Evolutionary conservation across 2,797 vertebrate genomes (phyloP), one percentile per base, ranked within the genome.

Genomic region (Echiichthys vipera): DNA sequence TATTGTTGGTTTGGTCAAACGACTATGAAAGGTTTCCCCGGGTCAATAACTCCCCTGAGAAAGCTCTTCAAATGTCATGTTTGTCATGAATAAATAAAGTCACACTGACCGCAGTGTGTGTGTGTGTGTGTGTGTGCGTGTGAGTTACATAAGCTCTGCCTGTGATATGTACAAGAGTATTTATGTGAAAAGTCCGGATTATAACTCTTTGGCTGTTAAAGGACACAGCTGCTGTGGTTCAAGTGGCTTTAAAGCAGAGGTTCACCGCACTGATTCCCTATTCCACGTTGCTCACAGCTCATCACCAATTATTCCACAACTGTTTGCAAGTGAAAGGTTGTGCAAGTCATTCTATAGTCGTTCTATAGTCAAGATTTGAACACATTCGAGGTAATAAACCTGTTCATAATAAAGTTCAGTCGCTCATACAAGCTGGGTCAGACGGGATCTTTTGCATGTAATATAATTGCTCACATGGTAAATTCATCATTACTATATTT

Each of bases 81-180:
- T 65, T 77, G 70, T 69, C 85, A 84, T 78, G 70, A 84, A 87
- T 83, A 77, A 85, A 74, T 85, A 69, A 78, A 68, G 63, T 39
- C 59, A 49, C 2, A 1, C 36, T 55, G 58, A 70, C 78, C 59
- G 1, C 81, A 65, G 9, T 18, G 15, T 24, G 18, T 50, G 34
- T 27, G 15, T 64, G 30, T 43, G 22, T 51, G 40, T 53, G 14
- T 39, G 59, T 40, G 32, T 39, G 63, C 29, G 54, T 58, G 43
- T n/a, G 14, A 34, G 30, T 36, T 24, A 56, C 11, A 37, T 30
- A 13, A 53, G 42, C 24, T 50, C 50, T 40, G 17, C 5, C 25
- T 27, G 15, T 43, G 24, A 20, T 40, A 14, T 36, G 18, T n/a
- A 20, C 20, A 24, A 11, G 9, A 20, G 5, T 18, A 27, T 39